Conservation (phyloP, 2,888 invertebrate species). For the Apodemia duryi region DNA sequence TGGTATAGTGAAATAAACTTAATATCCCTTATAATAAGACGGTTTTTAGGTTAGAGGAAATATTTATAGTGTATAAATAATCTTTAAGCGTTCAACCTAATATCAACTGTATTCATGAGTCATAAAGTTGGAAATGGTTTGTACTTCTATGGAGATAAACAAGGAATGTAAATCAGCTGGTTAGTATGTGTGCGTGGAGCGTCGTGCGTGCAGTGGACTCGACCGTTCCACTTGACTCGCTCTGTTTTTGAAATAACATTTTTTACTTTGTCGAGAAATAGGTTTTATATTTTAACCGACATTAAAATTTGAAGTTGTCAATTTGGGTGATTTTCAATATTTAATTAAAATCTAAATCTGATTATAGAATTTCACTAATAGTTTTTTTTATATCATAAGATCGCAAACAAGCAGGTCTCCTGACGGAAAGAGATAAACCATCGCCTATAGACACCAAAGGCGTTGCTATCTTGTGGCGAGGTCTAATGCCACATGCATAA, state of each 20-base stretch:
- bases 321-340: neutral
- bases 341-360: no score
- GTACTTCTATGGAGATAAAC: conserved; percentile 22
- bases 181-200: conserved; percentile 39
- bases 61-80: neutral
- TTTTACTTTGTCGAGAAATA: conserved; percentile 28
- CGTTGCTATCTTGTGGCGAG: no score
- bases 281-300: conserved; percentile 5
- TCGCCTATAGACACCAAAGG: no score
- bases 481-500: no score
- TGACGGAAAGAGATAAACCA: no score
- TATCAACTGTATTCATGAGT: neutral
- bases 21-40: neutral
- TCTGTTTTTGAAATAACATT: conserved; percentile 40
- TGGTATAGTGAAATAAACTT: conserved; percentile 20
- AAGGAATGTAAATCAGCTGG: conserved; percentile 42
- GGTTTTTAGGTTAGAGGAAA: neutral
- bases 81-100: neutral
- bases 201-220: conserved; percentile 38
- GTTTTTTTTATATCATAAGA: no score
- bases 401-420: no score
- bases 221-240: conserved; percentile 45
- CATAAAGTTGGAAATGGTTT: neutral
- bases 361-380: no score
- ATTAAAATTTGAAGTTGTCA: neutral